A percentile compares a stretch with the other conserved stretches of the same genome.
Evolutionary conservation across 1,140 invertebrate genomes (phyloP).

Genomic region (Drosophila jambulina): DNA sequence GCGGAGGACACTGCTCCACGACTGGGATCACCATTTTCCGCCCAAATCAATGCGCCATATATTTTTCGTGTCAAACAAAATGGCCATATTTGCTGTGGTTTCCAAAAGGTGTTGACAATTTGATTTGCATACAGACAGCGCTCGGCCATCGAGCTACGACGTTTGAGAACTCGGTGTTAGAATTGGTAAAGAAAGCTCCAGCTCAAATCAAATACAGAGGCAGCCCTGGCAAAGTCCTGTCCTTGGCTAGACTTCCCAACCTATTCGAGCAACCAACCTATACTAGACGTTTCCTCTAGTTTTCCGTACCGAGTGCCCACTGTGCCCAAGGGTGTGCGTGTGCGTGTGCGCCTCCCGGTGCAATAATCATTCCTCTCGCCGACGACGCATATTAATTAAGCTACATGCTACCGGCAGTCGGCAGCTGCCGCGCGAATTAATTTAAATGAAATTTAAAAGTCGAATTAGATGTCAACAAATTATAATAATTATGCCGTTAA

Average conservation of each 20-base stretch:
- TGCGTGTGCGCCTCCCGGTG: constrained; percentile 18
- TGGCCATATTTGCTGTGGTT: constrained; percentile 48
- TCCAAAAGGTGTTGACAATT: constrained; percentile 64
- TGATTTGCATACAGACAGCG: constrained; percentile 54
- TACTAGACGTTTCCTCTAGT: background rate
- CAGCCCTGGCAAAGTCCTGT: background rate
- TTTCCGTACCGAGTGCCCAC: background rate
- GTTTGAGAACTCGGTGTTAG: background rate
- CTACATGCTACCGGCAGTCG: constrained; percentile 58
- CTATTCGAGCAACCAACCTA: background rate
- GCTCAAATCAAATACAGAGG: too few relatives aligned
- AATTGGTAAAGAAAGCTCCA: background rate
- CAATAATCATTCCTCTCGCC: constrained; percentile 48
- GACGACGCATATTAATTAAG: constrained; percentile 76
- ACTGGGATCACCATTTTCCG: constrained; percentile 9
- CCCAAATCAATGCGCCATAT: constrained; percentile 48
- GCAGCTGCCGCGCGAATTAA: constrained; percentile 77
- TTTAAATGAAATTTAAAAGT: constrained; percentile 78
- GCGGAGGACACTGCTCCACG: background rate
- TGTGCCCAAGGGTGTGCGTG: constrained; percentile 9
- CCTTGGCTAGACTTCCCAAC: background rate
- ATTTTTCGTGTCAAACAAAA: constrained; percentile 66
- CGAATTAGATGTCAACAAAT: constrained; percentile 82
- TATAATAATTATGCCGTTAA: constrained; percentile 77
- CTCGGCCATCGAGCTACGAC: background rate